Conservation (phyloP, 2,797 vertebrate species). For the Sibirionetta formosa region DNA sequence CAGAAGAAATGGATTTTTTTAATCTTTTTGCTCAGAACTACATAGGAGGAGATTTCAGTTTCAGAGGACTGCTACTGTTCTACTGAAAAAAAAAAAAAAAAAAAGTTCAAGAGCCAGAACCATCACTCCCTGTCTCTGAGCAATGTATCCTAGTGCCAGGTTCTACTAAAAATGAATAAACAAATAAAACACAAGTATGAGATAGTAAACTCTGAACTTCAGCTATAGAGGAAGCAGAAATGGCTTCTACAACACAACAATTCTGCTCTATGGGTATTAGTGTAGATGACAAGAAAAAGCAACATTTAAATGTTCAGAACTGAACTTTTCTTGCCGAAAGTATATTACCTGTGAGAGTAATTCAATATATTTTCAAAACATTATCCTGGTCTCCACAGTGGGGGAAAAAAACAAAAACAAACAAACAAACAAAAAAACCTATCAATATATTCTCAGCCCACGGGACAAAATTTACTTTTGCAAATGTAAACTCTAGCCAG, state of each 20-base stretch:
- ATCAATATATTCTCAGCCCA: neutral
- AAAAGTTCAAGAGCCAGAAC: neutral
- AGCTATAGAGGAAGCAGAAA: slow-evolving; percentile 30
- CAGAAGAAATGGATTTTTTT: neutral
- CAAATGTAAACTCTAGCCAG: neutral
- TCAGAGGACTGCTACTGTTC: neutral
- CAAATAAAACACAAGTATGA: slow-evolving; percentile 19
- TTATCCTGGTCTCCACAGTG: neutral
- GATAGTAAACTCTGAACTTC: neutral
- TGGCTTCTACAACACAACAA: neutral
- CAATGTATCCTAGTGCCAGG: neutral
- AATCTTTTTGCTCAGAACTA: neutral
- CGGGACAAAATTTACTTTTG: neutral
- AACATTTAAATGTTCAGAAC: neutral
- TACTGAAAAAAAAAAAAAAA: neutral
- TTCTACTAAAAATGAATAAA: neutral
- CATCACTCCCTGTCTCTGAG: neutral
- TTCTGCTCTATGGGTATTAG: slow-evolving; percentile 14
- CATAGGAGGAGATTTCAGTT: neutral
- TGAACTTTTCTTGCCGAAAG: slow-evolving; percentile 2
- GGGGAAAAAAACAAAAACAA: neutral
- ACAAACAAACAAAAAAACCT: neutral
- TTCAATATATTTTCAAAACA: neutral
- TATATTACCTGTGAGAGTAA: neutral
- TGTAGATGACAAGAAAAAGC: neutral